Conservation (phyloP, 2,888 invertebrate species). For the Thereva unica region DNA sequence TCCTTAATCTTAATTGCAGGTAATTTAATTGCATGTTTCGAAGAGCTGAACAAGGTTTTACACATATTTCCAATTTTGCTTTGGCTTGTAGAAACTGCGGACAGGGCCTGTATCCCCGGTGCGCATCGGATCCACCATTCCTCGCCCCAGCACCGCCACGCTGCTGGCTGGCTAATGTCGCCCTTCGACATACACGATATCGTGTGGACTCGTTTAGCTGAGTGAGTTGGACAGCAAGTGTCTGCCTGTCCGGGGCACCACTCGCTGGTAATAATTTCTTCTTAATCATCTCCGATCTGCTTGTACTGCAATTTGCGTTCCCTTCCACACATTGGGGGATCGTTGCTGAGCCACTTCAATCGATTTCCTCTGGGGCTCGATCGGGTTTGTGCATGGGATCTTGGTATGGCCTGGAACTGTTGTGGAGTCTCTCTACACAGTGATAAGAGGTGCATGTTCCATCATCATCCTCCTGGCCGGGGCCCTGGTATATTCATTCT, state of each 20-base stretch:
- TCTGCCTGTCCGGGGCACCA: constrained; percentile 32
- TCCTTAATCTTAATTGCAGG: constrained; percentile 47
- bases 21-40: constrained; percentile 47
- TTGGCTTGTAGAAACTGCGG: not conserved
- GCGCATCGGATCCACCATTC: too few species aligned
- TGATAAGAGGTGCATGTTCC: constrained; percentile 30
- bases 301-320: constrained; percentile 31
- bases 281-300: constrained; percentile 40
- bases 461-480: constrained; percentile 11
- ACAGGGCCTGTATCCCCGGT: too few species aligned
- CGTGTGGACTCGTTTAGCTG: constrained; percentile 21
- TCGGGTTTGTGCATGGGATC: too few species aligned
- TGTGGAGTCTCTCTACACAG: not conserved
- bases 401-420: too few species aligned
- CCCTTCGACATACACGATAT: not conserved
- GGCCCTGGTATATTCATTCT: constrained; percentile 2
- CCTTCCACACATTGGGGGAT: constrained; percentile 22
- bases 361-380: constrained; percentile 26
- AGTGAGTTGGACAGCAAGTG: constrained; percentile 27
- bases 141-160: not conserved
- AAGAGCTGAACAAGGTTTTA: constrained; percentile 45
- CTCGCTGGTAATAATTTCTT: constrained; percentile 41
- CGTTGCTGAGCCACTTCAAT: constrained; percentile 11
- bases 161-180: not conserved
- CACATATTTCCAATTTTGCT: constrained; percentile 41